Evolutionary conservation across 2,113 vertebrate species (phyloP).

Genomic region (Bagarius yarrelli): DNA sequence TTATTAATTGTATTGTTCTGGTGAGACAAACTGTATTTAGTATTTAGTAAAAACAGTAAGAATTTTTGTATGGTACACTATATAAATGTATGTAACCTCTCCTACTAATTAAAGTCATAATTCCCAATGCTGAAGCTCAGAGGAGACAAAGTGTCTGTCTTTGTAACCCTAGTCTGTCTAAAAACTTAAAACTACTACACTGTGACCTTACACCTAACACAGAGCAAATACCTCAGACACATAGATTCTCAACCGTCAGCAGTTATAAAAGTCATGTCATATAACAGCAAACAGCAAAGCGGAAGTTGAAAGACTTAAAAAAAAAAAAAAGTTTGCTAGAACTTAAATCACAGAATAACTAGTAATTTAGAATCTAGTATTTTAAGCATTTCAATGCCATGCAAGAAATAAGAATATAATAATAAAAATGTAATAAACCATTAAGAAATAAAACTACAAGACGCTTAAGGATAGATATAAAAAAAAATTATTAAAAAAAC

Average conservation of each 20-base stretch:
- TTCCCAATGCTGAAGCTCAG: not conserved
- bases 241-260: not conserved
- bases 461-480: not conserved
- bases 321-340: no score
- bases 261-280: not conserved
- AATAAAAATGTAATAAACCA: not conserved
- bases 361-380: no score
- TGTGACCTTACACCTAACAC: not conserved
- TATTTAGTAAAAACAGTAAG: not conserved
- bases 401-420: not conserved
- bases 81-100: not conserved
- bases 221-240: not conserved
- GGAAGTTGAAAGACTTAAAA: no score
- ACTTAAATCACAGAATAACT: no score
- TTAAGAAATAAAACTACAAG: not conserved
- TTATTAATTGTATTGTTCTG: not conserved
- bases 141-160: constrained; percentile 1
- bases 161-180: not conserved
- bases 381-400: no score
- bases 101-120: not conserved
- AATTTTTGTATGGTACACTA: not conserved
- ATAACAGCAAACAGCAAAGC: no score
- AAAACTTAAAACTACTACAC: not conserved
- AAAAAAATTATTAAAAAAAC: not conserved
- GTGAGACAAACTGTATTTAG: not conserved